A percentile compares a stretch with the other conserved stretches of the same genome.
These are phyloP conservation scores for Bhutanitis thaidina DNA, from an alignment of 2,888 invertebrate species.

Conservation along the genomic window DNA sequence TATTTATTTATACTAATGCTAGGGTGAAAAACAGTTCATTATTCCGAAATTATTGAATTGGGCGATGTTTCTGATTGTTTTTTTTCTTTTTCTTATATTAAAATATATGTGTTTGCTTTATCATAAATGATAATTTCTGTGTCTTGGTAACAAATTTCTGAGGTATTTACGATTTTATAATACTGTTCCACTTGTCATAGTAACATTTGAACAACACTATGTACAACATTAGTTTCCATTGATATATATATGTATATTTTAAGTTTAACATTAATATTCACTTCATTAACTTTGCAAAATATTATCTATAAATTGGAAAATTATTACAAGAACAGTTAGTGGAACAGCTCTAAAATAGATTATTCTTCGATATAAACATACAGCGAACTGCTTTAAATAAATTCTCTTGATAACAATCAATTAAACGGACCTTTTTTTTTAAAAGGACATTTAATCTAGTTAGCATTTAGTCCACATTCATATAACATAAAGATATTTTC, in stretches of 20 bases:
- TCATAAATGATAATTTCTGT: constrained; percentile 14
- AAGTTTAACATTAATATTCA: not conserved
- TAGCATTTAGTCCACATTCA: not conserved
- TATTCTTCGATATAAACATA: constrained; percentile 19
- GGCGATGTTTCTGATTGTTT: constrained; percentile 6
- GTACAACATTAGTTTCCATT: no score
- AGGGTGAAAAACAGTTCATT: not conserved
- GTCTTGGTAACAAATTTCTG: constrained; percentile 54
- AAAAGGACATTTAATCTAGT: constrained; percentile 16
- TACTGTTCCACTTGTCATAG: constrained; percentile 46
- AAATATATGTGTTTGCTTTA: constrained; percentile 4
- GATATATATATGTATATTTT: constrained; percentile 11
- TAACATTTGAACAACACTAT: constrained; percentile 28
- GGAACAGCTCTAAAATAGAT: constrained; percentile 38
- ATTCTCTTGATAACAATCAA: constrained; percentile 5
- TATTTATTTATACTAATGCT: not conserved
- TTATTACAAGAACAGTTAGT: constrained; percentile 23
- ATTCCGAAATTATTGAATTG: not conserved
- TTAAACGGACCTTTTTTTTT: constrained; percentile 19
- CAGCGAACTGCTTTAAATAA: constrained; percentile 4
- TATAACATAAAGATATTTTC: not conserved
- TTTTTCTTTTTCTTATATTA: not conserved
- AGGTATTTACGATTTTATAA: constrained; percentile 48
- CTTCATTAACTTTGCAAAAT: not conserved
- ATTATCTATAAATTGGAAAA: not conserved